Conservation (phyloP, 1,140 invertebrate species). For the Tetramorium simillimum region DNA sequence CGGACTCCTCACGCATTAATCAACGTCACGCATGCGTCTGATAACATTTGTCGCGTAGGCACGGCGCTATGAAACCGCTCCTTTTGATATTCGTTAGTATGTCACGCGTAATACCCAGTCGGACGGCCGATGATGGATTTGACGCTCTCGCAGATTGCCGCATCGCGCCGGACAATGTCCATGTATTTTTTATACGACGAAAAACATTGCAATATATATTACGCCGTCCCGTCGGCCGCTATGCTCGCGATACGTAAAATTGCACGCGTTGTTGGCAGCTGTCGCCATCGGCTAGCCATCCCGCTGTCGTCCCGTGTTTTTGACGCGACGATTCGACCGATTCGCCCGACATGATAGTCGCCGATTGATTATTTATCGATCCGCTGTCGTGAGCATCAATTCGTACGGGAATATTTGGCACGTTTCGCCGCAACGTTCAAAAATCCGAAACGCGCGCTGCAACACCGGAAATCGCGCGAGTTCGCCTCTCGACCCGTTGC, state of each 20-base stretch:
- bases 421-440: not conserved
- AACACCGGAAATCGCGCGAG: not conserved
- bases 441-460: constrained; percentile 5
- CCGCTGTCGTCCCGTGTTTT: constrained; percentile 73
- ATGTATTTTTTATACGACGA: constrained; percentile 59
- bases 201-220: constrained; percentile 55
- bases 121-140: constrained; percentile 56
- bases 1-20: constrained; percentile 1
- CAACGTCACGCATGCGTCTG: constrained; percentile 2
- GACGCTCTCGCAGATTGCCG: constrained; percentile 57
- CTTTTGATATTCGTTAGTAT: constrained; percentile 57
- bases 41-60: constrained; percentile 52
- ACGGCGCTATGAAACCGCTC: constrained; percentile 34
- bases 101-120: constrained; percentile 50
- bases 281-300: constrained; percentile 75
- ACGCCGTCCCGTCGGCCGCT: constrained; percentile 30
- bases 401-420: constrained; percentile 33
- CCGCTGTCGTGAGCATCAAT: constrained; percentile 55
- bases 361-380: constrained; percentile 73
- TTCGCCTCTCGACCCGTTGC: not conserved
- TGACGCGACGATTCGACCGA: constrained; percentile 72
- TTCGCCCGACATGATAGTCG: constrained; percentile 62
- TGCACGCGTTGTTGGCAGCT: constrained; percentile 73
- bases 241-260: constrained; percentile 69
- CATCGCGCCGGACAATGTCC: constrained; percentile 40